Conservation (phyloP, 2,888 invertebrate genomes). For the Platycnemis pennipes region DNA sequence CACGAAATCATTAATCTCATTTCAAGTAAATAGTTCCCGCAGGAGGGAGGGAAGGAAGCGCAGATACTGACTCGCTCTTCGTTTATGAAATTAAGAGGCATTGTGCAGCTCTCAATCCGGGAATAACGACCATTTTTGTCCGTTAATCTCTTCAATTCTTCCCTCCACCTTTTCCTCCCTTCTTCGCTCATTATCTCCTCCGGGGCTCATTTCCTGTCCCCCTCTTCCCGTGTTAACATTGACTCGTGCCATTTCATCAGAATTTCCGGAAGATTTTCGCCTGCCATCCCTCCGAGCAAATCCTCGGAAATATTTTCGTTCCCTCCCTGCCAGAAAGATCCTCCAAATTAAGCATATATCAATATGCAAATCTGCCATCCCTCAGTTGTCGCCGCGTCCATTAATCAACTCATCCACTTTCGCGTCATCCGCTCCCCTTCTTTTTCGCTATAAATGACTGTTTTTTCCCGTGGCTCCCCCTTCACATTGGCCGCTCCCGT, state of each 20-base stretch:
- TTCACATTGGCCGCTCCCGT: no score
- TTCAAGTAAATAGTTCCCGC: background rate
- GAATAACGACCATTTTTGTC: conserved; percentile 25
- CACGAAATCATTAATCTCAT: background rate
- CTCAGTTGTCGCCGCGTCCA: background rate
- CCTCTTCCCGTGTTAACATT: background rate
- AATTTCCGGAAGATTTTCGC: conserved; percentile 3
- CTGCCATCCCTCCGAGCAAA: background rate
- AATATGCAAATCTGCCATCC: conserved; percentile 43
- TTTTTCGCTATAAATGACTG: background rate
- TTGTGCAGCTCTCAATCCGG: conserved; percentile 26
- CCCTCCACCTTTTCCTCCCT: background rate
- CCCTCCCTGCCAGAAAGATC: background rate
- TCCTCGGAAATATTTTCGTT: conserved; percentile 12
- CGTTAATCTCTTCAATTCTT: background rate
- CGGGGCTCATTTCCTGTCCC: background rate
- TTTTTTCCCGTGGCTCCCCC: background rate
- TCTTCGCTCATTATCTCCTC: background rate
- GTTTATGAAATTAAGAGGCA: conserved; percentile 37
- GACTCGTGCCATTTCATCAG: background rate
- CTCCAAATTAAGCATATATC: conserved; percentile 52
- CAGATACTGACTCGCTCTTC: background rate
- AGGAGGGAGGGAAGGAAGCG: background rate
- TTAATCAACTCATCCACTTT: background rate
- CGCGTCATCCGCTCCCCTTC: background rate